Percentiles rank a stretch among this genome's conserved stretches.
phyloP scores from a whole-genome alignment of 1,140 invertebrate species.

The Calycopis cecrops region DNA sequence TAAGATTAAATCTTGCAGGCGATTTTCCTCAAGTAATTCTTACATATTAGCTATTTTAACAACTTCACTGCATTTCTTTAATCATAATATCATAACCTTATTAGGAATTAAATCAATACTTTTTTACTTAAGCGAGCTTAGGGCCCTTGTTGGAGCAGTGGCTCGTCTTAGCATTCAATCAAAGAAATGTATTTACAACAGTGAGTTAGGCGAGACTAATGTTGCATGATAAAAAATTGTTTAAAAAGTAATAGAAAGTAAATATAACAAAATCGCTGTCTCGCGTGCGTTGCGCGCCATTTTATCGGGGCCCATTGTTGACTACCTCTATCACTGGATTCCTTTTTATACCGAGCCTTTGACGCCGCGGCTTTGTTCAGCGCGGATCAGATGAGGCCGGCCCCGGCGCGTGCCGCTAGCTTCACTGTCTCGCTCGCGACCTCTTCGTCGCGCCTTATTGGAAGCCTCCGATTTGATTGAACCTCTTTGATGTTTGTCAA shows the following conservation, averaged over 20 bases:
- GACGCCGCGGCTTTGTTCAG: constrained; percentile 66
- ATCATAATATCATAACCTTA: too few relatives aligned
- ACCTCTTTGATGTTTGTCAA: constrained; percentile 11
- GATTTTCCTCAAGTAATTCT: too few relatives aligned
- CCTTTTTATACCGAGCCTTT: constrained; percentile 70
- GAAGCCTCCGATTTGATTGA: constrained; percentile 12
- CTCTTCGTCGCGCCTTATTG: constrained; percentile 17
- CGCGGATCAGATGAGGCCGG: constrained; percentile 60
- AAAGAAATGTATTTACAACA: too few relatives aligned
- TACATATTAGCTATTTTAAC: too few relatives aligned
- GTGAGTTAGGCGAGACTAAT: too few relatives aligned
- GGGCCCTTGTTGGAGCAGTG: too few relatives aligned
- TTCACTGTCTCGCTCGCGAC: constrained; percentile 30
- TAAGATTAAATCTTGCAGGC: too few relatives aligned
- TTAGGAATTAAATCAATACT: too few relatives aligned
- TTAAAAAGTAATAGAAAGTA: neutral
- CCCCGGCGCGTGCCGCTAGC: constrained; percentile 17
- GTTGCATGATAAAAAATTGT: too few relatives aligned
- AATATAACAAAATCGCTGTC: constrained; percentile 11
- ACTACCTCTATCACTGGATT: constrained; percentile 71
- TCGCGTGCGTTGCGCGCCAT: constrained; percentile 27
- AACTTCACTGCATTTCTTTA: too few relatives aligned
- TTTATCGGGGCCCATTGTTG: constrained; percentile 64
- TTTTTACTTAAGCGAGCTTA: too few relatives aligned
- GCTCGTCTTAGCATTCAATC: too few relatives aligned